Conservation (phyloP, 1,140 invertebrate genomes). For the Acromyrmex echinatior region DNA sequence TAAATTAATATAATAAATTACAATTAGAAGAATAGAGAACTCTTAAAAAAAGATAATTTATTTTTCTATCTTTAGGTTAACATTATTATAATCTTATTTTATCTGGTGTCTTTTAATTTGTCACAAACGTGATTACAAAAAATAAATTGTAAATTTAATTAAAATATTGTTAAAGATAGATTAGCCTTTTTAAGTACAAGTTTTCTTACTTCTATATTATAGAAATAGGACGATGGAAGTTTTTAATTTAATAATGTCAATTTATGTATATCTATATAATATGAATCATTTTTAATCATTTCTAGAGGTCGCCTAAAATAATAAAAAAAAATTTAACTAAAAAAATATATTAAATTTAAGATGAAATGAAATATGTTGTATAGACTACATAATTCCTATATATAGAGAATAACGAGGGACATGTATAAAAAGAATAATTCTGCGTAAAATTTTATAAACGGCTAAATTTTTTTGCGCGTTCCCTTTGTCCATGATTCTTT, state of each 20-base stretch:
- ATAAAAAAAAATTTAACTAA: no score
- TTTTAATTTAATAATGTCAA: neutral
- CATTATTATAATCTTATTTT: neutral
- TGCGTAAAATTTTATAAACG: slow-evolving; percentile 1
- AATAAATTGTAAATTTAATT: neutral
- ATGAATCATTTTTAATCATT: no score
- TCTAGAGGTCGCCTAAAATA: no score
- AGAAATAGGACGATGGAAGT: neutral
- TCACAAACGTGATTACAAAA: neutral
- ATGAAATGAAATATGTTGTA: no score
- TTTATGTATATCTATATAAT: no score
- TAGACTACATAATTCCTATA: neutral
- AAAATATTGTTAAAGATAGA: neutral
- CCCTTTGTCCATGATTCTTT: neutral
- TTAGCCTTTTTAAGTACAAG: neutral
- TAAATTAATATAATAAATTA: neutral
- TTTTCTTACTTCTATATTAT: no score
- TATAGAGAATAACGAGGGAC: neutral
- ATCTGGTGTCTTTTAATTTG: neutral
- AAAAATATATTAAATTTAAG: no score
- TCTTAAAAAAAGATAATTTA: neutral
- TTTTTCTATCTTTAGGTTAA: neutral
- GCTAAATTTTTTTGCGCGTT: neutral
- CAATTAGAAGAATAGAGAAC: neutral
- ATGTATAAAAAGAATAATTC: neutral